Conservation (phyloP, 2,888 invertebrate genomes). For the Torymus texanus region DNA sequence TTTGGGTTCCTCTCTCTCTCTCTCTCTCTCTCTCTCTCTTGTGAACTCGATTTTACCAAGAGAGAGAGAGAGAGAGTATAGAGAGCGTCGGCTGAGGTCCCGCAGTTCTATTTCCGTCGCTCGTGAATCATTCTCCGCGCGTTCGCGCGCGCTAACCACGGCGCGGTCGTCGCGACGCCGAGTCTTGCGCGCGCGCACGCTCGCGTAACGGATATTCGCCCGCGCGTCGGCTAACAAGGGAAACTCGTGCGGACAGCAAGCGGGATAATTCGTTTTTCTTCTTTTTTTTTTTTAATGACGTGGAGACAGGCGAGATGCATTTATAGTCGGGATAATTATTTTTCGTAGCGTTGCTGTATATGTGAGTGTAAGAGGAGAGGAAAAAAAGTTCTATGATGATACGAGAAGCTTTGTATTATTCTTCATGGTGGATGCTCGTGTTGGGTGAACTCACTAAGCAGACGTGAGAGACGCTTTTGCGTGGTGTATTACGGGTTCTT, state of each 20-base stretch:
- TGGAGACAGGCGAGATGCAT: not conserved
- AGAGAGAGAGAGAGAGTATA: conserved; percentile 37
- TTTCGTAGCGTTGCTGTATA: not conserved
- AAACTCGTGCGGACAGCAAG: conserved; percentile 6
- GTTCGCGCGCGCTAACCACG: conserved; percentile 35
- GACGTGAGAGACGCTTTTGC: too few relatives aligned
- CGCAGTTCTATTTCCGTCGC: conserved; percentile 72
- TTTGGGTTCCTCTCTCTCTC: conserved; percentile 49
- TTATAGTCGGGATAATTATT: conserved; percentile 31
- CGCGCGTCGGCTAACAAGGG: conserved; percentile 11
- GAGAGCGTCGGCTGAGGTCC: conserved; percentile 6
- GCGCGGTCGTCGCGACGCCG: conserved; percentile 1
- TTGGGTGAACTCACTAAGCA: too few relatives aligned
- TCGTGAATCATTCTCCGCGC: conserved; percentile 72
- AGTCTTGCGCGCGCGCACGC: not conserved
- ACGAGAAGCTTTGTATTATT: conserved; percentile 30
- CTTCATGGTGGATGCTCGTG: not conserved
- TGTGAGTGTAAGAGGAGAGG: not conserved
- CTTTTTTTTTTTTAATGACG: conserved; percentile 37
- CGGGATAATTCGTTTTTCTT: not conserved
- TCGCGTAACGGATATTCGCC: conserved; percentile 7
- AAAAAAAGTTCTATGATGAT: not conserved
- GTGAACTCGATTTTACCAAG: conserved; percentile 62
- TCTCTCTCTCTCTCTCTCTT: conserved; percentile 30
- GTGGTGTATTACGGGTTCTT: too few relatives aligned